Evolutionary conservation across 2,113 vertebrate species (phyloP), one percentile per base, ranked within the genome.

Genomic region (Tringa solitaria): DNA sequence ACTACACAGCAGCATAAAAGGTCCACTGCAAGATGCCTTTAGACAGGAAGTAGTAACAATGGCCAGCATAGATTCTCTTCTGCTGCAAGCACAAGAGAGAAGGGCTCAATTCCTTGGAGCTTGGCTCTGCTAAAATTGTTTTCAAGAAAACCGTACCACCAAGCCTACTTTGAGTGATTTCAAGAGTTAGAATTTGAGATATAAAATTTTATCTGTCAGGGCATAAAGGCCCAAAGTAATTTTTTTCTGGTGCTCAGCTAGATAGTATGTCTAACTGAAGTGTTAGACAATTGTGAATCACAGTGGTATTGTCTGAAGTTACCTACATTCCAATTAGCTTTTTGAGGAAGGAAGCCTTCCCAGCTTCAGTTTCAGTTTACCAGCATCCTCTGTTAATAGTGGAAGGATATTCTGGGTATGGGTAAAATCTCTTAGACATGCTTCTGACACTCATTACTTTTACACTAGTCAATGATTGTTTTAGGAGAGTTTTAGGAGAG

Each of bases 321-420:
- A 39, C 8, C 35, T 37, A 51, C 5, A 13, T 8, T 54, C 17
- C 0, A 2, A 1, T 39, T 27, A 35, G 26, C 3, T 17, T 19
- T 54, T 27, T 41, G 21, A 22, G 28, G 43, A 86, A 63, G 2
- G 3, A 79, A 60, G 21, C 4, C 3, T 2, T 33, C 12, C 2
- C 3, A 39, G 1, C 32, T 84, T 75, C 43, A 37, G 4, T 46
- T 85, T 85, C 15, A 35, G 18, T 79, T 79, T 63, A 19, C 10
- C 20, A 43, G 23, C 41, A 79, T 2, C 3, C 5, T 56, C 22
- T 73, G 1, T 21, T 48, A 33, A 59, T 4, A 39, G 6, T 51
- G 17, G 28, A 68, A 9, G 3, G 5, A 4, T 53, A 16, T 39
- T 63, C 37, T 72, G 4, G 35, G 6, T 54, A 27, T 0, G 1